Evolutionary conservation across 2,113 vertebrate genomes (phyloP), one percentile per base, ranked within the genome.

Genomic region (Epinephelus moara): DNA sequence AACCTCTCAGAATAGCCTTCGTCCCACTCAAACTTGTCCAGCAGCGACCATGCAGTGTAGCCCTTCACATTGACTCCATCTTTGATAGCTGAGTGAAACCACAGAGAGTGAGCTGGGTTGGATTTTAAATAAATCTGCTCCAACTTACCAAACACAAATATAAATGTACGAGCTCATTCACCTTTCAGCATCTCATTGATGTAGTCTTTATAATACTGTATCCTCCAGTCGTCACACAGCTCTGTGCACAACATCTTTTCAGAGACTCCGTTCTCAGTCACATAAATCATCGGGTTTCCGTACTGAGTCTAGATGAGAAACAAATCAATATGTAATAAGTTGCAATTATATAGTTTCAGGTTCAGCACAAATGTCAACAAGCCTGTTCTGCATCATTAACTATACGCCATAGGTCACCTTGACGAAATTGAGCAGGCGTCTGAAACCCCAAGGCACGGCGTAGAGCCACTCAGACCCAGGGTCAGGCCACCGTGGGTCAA

Each of bases 151-250:
- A 12, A 47, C 13, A 45, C 11, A 18, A 37, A 15, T 27, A 25
- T 57, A 67, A 9, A 6, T 49, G 4, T 67, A 9, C 37, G 12
- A 52, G 27, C 14, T 57, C 2, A 47, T 60, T 96, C 72, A 97
- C 98, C 98, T 97, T 99, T 99, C 12, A 99, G 95, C 94, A 99
- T 96, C 94, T 99, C 97, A 19, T 98, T 98, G 91, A 96, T 96
- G 81, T 99, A 98, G 84, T 96, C 97, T 91, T 94, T 97, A 62
- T 94, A 96, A 83, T 98, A 99, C 33, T 96, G 95, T 82, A 98
- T 98, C 89, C 98, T 96, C 96, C 97, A 96, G 18, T 97, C 94
- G 1, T 99, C 98, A 91, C 97, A 98, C 72, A 99, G 93, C 47
- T 98, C 96, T 25, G 95, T 93, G 79, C 96, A 97, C 52, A 87